Evolutionary conservation across 1,140 invertebrate species (phyloP), one percentile per base, ranked within the genome.

Genomic region (Centruroides vittatus): DNA sequence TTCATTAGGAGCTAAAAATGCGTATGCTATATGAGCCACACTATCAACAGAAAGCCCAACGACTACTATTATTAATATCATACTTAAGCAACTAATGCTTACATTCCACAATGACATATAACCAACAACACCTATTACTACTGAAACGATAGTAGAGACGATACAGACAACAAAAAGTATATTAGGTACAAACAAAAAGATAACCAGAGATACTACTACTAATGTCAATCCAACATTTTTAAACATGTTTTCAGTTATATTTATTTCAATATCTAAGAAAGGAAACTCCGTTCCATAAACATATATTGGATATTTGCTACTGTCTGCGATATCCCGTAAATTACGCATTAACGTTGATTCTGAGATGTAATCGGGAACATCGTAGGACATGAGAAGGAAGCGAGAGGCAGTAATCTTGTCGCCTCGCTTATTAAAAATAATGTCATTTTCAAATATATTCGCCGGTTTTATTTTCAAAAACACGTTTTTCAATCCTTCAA

Each of bases 21-120:
- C 90, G 70, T 97, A 96, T 66, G 91, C 94, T 53, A 97, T 95
- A 69, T 98, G 93, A 5, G 93, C 93, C 0, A 91, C 93, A 72
- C 95, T 98, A 70, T 98, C 93, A 0, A 98, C 92, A 5, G 90
- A 94, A 75, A 97, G 97, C 52, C 94, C 94, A 50, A 97, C 94
- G 70, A 92, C 95, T 91, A 98, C 96, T 56, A 98, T 96, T 3
- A 98, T 78, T 69, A 97, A 96, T 47, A 98, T 96, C 93, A 97
- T 98, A 0, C 93, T 96, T 68, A 98, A 94, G 7, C 92, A 92
- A 72, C 96, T 93, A 47, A 98, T 76, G 70, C 90, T 93, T 0
- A 98, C 89, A 65, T 85, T 83, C 92, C 93, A 97, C 3, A 95
- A 76, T 0, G 90, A 84, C 88, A 98, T 94, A 75, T 95, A 96